These are phyloP conservation scores for Athalia rosae DNA, from an alignment of 2,888 invertebrate species.

Conservation along the genomic window DNA sequence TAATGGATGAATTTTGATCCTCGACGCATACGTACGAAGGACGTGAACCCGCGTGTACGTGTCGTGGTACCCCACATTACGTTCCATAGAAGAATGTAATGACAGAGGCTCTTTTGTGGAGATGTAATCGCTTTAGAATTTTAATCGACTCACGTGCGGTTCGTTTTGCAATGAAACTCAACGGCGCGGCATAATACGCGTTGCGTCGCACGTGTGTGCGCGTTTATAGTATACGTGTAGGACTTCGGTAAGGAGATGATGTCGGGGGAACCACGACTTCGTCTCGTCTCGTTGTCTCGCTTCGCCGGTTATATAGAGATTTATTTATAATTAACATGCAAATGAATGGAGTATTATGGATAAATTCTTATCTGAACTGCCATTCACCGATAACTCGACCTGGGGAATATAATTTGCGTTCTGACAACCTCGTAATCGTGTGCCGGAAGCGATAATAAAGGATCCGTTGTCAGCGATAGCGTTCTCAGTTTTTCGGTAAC, in stretches of 20 bases:
- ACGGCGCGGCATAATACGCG: not conserved
- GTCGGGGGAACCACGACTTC: too few species aligned
- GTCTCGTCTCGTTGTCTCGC: not conserved
- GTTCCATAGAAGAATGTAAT: not conserved
- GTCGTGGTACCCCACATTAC: too few species aligned
- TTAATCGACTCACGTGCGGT: conserved; percentile 10
- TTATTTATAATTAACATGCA: conserved; percentile 68
- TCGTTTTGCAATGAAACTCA: conserved; percentile 7
- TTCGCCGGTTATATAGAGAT: conserved; percentile 50
- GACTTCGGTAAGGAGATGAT: too few species aligned
- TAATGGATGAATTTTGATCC: too few species aligned
- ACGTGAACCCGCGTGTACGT: not conserved
- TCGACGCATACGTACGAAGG: not conserved
- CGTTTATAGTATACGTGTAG: too few species aligned
- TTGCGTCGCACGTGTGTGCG: too few species aligned
- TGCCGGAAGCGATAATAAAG: conserved; percentile 20
- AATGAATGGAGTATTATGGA: conserved; percentile 58
- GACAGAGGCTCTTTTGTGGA: conserved; percentile 30
- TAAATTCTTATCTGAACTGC: conserved; percentile 58
- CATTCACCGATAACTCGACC: conserved; percentile 51
- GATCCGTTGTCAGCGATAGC: conserved; percentile 6
- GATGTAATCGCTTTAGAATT: conserved; percentile 22
- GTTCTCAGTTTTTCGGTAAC: conserved; percentile 9
- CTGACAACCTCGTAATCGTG: not conserved
- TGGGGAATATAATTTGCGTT: not conserved